Base-by-base conservation (phyloP, 2,113 vertebrate species). In the Chascanopsetta lugubris region DNA sequence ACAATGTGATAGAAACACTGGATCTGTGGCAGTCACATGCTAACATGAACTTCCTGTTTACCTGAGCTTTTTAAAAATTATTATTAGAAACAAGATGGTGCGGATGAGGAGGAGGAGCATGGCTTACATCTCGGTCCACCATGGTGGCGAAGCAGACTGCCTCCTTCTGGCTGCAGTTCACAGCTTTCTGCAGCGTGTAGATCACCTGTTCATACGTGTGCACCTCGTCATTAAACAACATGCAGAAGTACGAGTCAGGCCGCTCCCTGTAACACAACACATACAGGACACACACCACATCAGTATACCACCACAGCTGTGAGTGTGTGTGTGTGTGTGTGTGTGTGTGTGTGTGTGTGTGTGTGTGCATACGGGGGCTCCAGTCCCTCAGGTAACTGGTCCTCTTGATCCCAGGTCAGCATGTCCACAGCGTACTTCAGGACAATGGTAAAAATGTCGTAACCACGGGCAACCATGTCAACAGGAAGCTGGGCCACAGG, bases 161-260 rank as follows among this genome's bases (percentile, higher is more conserved):
- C 78, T 99, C 96, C 49, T 98, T 99, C 79, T 98, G 97, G 1
- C 94, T 96, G 86, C 97, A 99, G 92, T 90, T 98, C 36, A 99
- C 96, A 10, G 97, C 97, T 86, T 99, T 99, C 87, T 98, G 96
- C 77, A 99, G 93, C 1, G 96, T 98, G 86, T 96, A 99, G 88
- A 99, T 99, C 57, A 99, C 97, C 88, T 99, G 97, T 20, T 99
- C 97, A 21, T 99, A 99, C 0, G 97, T 99, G 82, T 99, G 97
- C 50, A 98, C 96, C 79, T 99, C 97, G 80, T 99, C 97, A 71
- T 99, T 99, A 73, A 99, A 99, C 82, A 99, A 85, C 97, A 99
- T 98, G 88, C 97, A 99, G 82, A 95, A 97, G 82, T 96, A 99
- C 21, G 92, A 95, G 84, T 97, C 95, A 61, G 77, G 93, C 77